Evolutionary conservation across 2,113 vertebrate genomes (phyloP).

Genomic region (Actenoides hombroni): DNA sequence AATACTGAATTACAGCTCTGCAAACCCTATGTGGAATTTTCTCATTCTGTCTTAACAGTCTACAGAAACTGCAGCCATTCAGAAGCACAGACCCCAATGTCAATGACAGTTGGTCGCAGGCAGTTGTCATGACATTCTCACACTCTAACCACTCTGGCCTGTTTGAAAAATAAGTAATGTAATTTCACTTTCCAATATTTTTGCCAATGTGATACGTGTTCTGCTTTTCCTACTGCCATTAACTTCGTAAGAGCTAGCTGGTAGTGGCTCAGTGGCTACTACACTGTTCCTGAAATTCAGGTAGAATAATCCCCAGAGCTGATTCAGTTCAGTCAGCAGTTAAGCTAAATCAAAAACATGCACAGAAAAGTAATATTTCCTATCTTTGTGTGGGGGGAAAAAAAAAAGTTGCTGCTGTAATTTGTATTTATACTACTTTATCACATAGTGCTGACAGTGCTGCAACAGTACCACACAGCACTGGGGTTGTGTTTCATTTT

Average conservation of each 20-base stretch:
- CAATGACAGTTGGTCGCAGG: neutral
- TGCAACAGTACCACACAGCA: neutral
- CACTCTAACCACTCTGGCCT: neutral
- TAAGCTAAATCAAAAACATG: neutral
- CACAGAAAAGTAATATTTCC: neutral
- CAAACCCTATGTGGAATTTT: neutral
- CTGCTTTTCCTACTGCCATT: neutral
- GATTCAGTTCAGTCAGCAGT: neutral
- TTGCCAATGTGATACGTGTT: neutral
- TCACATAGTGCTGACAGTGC: neutral
- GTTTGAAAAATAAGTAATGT: neutral
- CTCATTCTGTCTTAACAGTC: neutral
- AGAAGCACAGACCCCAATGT: neutral
- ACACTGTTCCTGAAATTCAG: neutral
- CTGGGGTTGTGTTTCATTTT: neutral
- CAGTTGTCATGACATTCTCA: neutral
- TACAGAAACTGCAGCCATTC: neutral
- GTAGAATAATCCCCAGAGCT: neutral
- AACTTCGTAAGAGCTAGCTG: neutral
- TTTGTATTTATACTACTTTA: conserved; percentile 5
- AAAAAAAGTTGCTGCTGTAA: neutral
- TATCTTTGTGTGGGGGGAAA: neutral
- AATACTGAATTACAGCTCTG: neutral
- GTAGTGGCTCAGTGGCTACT: neutral
- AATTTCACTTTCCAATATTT: neutral